Evolutionary conservation across 2,888 invertebrate species (phyloP).

Genomic region (Drosophila anomalata): DNA sequence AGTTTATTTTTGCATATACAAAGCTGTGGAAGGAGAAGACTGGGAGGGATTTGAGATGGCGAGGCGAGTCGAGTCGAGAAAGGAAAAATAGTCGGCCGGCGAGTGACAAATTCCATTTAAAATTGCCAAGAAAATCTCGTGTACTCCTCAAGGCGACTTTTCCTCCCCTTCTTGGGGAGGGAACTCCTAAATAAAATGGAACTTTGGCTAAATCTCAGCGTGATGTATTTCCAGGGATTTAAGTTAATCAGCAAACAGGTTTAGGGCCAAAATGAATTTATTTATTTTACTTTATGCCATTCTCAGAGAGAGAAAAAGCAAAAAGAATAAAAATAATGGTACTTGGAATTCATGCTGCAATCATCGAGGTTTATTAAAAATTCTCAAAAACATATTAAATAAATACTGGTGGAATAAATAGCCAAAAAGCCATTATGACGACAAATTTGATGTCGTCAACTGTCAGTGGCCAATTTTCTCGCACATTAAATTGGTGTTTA

Average conservation of each 20-base stretch:
- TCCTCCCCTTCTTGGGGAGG: slow-evolving; percentile 3
- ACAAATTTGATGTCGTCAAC: slow-evolving; percentile 26
- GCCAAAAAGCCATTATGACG: background rate
- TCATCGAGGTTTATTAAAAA: background rate
- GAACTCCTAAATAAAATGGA: slow-evolving; percentile 74
- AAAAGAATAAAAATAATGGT: slow-evolving; percentile 1
- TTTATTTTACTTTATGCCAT: slow-evolving; percentile 53
- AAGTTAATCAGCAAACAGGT: slow-evolving; percentile 80
- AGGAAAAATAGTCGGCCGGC: slow-evolving; percentile 43
- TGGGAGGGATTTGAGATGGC: background rate
- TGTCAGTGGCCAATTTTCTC: slow-evolving; percentile 40
- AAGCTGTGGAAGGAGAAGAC: slow-evolving; percentile 1
- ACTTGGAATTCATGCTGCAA: background rate
- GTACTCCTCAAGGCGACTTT: slow-evolving; percentile 51
- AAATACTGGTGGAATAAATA: background rate
- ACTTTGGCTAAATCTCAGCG: slow-evolving; percentile 75
- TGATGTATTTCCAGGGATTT: slow-evolving; percentile 78
- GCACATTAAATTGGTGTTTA: slow-evolving; percentile 56
- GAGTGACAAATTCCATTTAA: slow-evolving; percentile 81
- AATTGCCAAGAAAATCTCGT: slow-evolving; percentile 78
- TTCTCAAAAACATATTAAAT: background rate
- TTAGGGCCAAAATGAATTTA: slow-evolving; percentile 70
- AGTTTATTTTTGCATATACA: slow-evolving; percentile 78
- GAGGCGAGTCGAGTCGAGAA: background rate
- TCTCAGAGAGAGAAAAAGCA: background rate